Evolutionary conservation across 2,113 vertebrate species (phyloP), one percentile per base, ranked within the genome.

Genomic region (Thalassarche chlororhynchos): DNA sequence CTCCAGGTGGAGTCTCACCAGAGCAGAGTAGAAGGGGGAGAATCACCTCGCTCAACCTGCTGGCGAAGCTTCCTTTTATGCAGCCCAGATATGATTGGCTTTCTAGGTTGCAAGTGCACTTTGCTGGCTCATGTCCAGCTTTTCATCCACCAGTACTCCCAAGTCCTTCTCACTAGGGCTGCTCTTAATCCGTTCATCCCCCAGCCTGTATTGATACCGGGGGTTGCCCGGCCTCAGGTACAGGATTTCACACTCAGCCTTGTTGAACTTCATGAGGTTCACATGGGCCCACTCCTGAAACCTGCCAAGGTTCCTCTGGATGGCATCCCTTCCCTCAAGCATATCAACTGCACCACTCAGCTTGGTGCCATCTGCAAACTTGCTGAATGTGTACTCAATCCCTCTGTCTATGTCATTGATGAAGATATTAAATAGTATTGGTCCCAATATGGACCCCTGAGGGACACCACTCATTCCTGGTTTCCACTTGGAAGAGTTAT

Each of bases 21-120:
- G 17, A 76, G 21, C 1, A 1, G 31, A 76, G 7, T 2, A 80
- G 24, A 24, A 32, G 23, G 6, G 17, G 3, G 1, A 75, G 2
- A 64, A 55, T 38, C 17, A 32, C 15, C 23, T 74, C 34, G 11
- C 29, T 71, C 0, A 0, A 51, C 29, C 23, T 78, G 5, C 25
- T 49, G 4, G 11, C 11, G 21, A 18, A 1, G 1, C 5, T 51
- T 61, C 28, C 61, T 82, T 89, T 36, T 42, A 21, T n/a, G n/a
- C 3, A 51, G 8, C 5, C 15, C 19, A 54, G 11, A 42, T 60
- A 24, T 2, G 6, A 24, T n/a, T 60, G 34, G 34, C 14, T 16
- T 60, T 36, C 58, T 60, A 5, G 23, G 34, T 5, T n/a, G 58
- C 6, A n/a, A 36, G 14, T 24, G 34, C 14, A 10, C 14, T 7